Evolutionary conservation across 2,888 invertebrate genomes (phyloP).

Genomic region (Apantesis nais): DNA sequence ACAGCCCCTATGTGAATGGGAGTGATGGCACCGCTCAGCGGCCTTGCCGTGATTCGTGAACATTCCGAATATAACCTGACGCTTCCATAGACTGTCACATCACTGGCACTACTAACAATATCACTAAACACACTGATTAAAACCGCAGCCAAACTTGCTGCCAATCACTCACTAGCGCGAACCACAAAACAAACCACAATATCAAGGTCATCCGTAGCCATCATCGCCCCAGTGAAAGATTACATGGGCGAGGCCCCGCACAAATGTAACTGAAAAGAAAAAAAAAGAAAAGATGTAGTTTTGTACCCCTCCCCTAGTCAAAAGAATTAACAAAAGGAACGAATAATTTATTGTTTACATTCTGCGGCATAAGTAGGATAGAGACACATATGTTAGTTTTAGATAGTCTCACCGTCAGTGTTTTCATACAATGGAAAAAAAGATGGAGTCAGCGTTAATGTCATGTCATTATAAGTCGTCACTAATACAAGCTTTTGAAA

Average conservation of each 20-base stretch:
- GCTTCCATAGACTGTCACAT: constrained; percentile 82
- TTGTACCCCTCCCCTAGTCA: constrained; percentile 48
- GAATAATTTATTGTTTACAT: constrained; percentile 43
- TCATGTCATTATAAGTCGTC: constrained; percentile 48
- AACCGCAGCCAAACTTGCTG: constrained; percentile 48
- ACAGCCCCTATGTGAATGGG: constrained; percentile 76
- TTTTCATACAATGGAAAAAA: constrained; percentile 44
- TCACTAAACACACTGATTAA: constrained; percentile 65
- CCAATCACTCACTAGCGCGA: constrained; percentile 69
- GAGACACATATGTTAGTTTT: constrained; percentile 29
- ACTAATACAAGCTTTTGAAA: constrained; percentile 13
- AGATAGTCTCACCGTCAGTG: background rate
- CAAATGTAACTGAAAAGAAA: constrained; percentile 83
- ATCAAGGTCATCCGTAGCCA: constrained; percentile 77
- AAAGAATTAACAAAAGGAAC: constrained; percentile 47
- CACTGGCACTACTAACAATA: constrained; percentile 68
- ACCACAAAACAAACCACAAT: constrained; percentile 73
- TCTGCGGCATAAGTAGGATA: constrained; percentile 46
- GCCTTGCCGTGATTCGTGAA: constrained; percentile 82
- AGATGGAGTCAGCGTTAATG: constrained; percentile 50
- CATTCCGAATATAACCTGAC: constrained; percentile 79
- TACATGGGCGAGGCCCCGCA: constrained; percentile 65
- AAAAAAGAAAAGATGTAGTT: constrained; percentile 77
- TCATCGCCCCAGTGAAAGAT: constrained; percentile 72
- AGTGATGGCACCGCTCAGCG: constrained; percentile 80